These are phyloP conservation scores for Limnephilus auricula DNA, from an alignment of 2,888 invertebrate species.

Conservation along the genomic window DNA sequence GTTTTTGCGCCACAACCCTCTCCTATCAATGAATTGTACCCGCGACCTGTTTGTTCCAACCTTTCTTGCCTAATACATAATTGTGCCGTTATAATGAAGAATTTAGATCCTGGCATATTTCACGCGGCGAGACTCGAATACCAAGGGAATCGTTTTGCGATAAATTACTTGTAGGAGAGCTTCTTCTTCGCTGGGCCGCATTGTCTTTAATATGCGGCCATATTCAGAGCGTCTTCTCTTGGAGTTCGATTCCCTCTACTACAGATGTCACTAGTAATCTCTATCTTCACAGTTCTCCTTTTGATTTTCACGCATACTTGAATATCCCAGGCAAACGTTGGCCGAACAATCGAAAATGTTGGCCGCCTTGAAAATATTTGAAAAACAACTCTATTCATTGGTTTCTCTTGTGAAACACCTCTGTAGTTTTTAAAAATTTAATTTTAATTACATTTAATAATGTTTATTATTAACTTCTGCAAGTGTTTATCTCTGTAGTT, in stretches of 20 bases:
- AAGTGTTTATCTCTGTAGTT: too few species aligned
- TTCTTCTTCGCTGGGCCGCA: constrained; percentile 8
- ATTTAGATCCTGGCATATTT: constrained; percentile 41
- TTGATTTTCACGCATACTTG: too few species aligned
- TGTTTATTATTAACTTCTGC: too few species aligned
- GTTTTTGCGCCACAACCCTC: background rate
- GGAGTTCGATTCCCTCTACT: background rate
- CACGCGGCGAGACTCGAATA: constrained; percentile 26
- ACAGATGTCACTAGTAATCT: too few species aligned
- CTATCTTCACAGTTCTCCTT: too few species aligned
- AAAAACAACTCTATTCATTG: too few species aligned
- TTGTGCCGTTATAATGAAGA: constrained; percentile 38
- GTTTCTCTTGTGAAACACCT: background rate
- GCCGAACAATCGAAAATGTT: background rate
- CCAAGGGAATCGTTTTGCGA: constrained; percentile 34
- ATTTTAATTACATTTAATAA: too few species aligned
- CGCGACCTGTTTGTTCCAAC: constrained; percentile 7
- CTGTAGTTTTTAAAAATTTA: too few species aligned
- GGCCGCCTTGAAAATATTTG: background rate
- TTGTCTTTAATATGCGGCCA: constrained; percentile 36
- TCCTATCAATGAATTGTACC: background rate
- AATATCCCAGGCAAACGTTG: too few species aligned
- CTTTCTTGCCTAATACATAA: constrained; percentile 10
- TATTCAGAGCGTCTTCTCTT: background rate
- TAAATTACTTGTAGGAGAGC: constrained; percentile 24